These are phyloP conservation scores for Mystacornis crossleyi DNA, from an alignment of 2,113 vertebrate species.

Conservation along the genomic window DNA sequence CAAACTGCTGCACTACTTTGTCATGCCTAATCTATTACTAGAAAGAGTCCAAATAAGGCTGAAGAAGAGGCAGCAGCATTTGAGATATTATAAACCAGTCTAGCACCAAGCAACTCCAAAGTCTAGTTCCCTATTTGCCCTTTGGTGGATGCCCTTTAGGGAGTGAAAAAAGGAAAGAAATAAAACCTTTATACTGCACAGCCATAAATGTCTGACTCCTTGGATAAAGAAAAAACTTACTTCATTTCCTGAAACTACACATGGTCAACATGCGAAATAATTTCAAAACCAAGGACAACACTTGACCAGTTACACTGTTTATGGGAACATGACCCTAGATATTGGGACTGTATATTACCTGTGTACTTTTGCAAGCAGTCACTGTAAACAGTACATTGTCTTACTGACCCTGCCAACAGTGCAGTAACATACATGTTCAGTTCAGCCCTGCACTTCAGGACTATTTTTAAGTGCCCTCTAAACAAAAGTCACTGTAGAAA, in stretches of 20 bases:
- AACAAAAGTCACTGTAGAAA: not conserved
- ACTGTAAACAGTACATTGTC: not conserved
- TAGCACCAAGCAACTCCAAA: constrained; percentile 31
- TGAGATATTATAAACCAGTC: constrained; percentile 62
- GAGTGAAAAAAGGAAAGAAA: not conserved
- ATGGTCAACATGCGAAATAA: not conserved
- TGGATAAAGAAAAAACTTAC: not conserved
- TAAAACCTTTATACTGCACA: not conserved
- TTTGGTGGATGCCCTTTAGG: not conserved
- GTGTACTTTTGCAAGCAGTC: not conserved
- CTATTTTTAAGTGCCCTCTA: not conserved
- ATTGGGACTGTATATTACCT: not conserved
- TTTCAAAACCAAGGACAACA: not conserved
- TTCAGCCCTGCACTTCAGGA: not conserved
- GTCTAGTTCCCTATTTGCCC: not conserved
- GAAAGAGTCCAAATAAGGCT: constrained; percentile 7
- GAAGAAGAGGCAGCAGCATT: constrained; percentile 26
- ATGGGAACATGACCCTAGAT: not conserved
- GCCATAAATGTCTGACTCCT: not conserved
- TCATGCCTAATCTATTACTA: not conserved
- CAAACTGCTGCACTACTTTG: not conserved
- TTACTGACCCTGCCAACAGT: not conserved
- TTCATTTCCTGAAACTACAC: not conserved
- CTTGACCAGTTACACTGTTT: not conserved
- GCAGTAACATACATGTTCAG: not conserved